These are phyloP conservation scores for Lasiommata megera DNA, from an alignment of 2,888 invertebrate genomes.

Conservation along the genomic window DNA sequence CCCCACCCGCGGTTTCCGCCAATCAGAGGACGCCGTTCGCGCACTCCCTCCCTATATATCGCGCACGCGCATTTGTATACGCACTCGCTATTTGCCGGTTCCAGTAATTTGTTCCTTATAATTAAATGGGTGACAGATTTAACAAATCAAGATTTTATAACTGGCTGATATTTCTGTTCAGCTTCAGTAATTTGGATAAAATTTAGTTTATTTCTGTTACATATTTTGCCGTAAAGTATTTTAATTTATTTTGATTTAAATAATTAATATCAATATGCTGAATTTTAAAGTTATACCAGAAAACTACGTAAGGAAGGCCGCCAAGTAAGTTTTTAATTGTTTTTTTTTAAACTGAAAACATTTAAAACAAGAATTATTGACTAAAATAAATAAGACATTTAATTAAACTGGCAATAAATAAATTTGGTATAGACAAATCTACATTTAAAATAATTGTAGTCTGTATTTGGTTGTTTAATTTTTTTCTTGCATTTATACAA, in stretches of 20 bases:
- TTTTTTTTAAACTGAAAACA: neutral
- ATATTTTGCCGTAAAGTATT: slow-evolving; percentile 28
- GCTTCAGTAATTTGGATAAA: slow-evolving; percentile 76
- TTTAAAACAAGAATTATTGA: no score
- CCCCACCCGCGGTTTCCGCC: slow-evolving; percentile 71
- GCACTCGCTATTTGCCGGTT: slow-evolving; percentile 48
- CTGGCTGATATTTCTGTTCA: slow-evolving; percentile 78
- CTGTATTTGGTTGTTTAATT: no score
- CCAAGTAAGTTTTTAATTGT: slow-evolving; percentile 56
- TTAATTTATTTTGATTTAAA: slow-evolving; percentile 26
- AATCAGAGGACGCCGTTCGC: slow-evolving; percentile 56
- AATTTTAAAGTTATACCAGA: slow-evolving; percentile 66
- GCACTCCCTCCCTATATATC: slow-evolving; percentile 63
- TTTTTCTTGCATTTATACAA: no score
- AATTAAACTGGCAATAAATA: no score
- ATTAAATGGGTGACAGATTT: slow-evolving; percentile 77
- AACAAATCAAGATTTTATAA: slow-evolving; percentile 68
- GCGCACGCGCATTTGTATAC: slow-evolving; percentile 48
- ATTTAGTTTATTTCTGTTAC: slow-evolving; percentile 42
- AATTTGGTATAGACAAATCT: no score
- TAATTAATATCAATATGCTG: slow-evolving; percentile 54
- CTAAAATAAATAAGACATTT: no score
- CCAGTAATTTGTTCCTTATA: slow-evolving; percentile 37
- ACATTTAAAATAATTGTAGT: no score
- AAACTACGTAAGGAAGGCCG: slow-evolving; percentile 63